These are phyloP conservation scores for Poecilobothrus nobilitatus DNA, from an alignment of 2,888 invertebrate species.

Conservation along the genomic window DNA sequence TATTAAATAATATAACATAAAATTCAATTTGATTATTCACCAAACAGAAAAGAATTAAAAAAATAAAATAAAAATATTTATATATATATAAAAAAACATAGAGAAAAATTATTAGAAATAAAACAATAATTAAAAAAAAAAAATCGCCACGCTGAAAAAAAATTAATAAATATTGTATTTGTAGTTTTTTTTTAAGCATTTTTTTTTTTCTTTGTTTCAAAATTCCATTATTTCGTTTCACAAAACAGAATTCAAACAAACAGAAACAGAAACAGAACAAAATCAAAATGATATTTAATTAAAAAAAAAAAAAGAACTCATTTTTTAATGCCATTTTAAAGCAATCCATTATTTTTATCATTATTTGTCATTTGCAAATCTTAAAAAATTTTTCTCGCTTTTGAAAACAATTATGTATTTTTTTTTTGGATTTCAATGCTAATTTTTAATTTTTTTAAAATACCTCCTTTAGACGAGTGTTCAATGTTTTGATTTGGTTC, in stretches of 20 bases:
- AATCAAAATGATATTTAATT: conserved; percentile 7
- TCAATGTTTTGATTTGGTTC: conserved; percentile 98
- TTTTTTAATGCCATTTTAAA: too few relatives aligned
- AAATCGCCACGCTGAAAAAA: conserved; percentile 24
- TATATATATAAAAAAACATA: conserved; percentile 11
- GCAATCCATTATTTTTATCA: too few relatives aligned
- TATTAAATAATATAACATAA: too few relatives aligned
- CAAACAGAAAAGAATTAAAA: background rate
- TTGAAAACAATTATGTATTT: conserved; percentile 11
- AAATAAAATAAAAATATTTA: background rate
- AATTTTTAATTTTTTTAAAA: conserved; percentile 9
- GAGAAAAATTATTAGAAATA: conserved; percentile 14
- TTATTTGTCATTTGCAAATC: too few relatives aligned
- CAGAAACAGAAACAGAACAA: background rate
- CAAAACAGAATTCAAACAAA: background rate
- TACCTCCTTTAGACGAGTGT: conserved; percentile 99
- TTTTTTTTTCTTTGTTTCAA: background rate
- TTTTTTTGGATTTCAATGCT: conserved; percentile 8
- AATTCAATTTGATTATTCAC: background rate
- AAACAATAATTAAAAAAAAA: conserved; percentile 19
- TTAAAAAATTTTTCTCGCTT: background rate
- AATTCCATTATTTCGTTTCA: background rate
- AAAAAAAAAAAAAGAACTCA: background rate
- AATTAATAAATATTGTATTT: background rate
- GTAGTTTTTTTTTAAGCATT: conserved; percentile 13